Conservation (phyloP, 2,888 invertebrate genomes). For the Clistopyga incitator region DNA sequence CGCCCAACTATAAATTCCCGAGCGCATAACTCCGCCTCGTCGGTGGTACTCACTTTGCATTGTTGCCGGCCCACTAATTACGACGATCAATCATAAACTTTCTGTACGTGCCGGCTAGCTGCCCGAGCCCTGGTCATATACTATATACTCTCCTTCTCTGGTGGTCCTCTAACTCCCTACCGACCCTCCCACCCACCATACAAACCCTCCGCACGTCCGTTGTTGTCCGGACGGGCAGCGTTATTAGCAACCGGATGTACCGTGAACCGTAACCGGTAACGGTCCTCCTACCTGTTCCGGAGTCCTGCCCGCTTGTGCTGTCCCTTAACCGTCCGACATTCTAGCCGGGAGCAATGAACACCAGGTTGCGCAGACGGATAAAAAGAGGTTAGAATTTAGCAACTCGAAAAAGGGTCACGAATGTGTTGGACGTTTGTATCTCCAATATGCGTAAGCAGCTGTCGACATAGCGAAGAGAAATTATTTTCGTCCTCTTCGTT, state of each 20-base stretch:
- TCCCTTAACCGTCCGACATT: background rate
- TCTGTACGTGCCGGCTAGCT: slow-evolving; percentile 64
- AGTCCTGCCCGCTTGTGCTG: background rate
- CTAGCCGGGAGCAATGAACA: slow-evolving; percentile 5
- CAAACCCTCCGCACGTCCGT: slow-evolving; percentile 34
- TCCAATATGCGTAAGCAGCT: slow-evolving; percentile 20
- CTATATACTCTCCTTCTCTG: slow-evolving; percentile 27
- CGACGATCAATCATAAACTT: slow-evolving; percentile 73
- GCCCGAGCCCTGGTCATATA: slow-evolving; percentile 18
- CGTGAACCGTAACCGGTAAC: slow-evolving; percentile 57
- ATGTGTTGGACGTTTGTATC: background rate
- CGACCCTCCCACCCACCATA: background rate
- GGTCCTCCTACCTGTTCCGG: slow-evolving; percentile 42
- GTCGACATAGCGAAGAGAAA: background rate
- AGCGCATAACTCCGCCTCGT: slow-evolving; percentile 67
- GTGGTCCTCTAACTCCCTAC: slow-evolving; percentile 19
- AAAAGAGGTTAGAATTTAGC: background rate
- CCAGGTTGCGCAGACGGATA: background rate
- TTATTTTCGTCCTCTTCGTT: no score
- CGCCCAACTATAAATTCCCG: slow-evolving; percentile 66
- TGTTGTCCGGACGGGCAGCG: slow-evolving; percentile 66
- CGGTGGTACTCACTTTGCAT: slow-evolving; percentile 72
- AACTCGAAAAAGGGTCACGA: background rate
- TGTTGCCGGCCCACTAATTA: slow-evolving; percentile 72
- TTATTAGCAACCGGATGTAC: slow-evolving; percentile 69